Percentiles rank a stretch among this genome's conserved stretches.
Evolutionary conservation across 2,888 invertebrate species (phyloP).

Genomic region (Steinernema scapterisci): DNA sequence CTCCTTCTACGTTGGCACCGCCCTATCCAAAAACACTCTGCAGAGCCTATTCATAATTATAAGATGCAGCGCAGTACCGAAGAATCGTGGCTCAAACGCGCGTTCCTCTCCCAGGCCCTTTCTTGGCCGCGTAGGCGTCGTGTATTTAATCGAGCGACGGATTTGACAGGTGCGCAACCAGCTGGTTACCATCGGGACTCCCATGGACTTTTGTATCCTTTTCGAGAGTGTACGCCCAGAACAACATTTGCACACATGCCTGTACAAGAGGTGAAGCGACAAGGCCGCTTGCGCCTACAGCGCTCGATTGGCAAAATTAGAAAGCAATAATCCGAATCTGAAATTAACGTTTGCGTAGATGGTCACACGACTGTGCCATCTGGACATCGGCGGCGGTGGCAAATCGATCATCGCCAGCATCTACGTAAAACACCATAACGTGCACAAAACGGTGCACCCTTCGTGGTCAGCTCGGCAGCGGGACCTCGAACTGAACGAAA

Average conservation of each 20-base stretch:
- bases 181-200: slow-evolving; percentile 24
- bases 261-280: neutral
- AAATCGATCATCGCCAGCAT: slow-evolving; percentile 21
- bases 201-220: neutral
- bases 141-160: slow-evolving; percentile 30
- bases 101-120: neutral
- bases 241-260: slow-evolving; percentile 18
- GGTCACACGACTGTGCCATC: neutral
- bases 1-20: neutral
- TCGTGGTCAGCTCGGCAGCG: neutral
- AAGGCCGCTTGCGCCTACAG: neutral
- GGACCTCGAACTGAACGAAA: too few relatives aligned
- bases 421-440: neutral
- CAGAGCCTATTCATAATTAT: neutral
- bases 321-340: neutral
- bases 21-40: slow-evolving; percentile 11
- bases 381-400: slow-evolving; percentile 20
- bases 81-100: neutral
- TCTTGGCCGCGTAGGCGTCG: neutral
- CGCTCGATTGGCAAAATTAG: neutral
- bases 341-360: neutral
- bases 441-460: neutral
- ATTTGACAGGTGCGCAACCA: slow-evolving; percentile 26
- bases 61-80: neutral
- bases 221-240: neutral